These are phyloP conservation scores for Microtus oregoni DNA, from an alignment of 2,113 vertebrate species.

Conservation along the genomic window DNA sequence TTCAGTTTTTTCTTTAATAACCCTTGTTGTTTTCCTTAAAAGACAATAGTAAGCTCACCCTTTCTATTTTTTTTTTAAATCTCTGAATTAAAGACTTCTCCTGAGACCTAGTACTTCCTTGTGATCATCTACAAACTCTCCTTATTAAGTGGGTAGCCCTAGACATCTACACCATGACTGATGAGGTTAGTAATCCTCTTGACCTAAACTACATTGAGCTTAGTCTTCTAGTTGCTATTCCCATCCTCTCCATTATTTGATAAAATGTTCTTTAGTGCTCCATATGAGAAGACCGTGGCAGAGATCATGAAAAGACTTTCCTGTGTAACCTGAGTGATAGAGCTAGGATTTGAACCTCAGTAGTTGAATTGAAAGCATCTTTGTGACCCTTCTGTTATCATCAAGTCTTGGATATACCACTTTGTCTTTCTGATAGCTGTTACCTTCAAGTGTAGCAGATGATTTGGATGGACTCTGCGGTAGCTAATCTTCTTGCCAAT, in stretches of 20 bases:
- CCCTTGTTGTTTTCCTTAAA: constrained; percentile 14
- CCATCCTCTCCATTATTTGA: neutral
- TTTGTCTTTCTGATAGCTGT: neutral
- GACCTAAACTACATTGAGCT: neutral
- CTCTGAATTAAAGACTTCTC: neutral
- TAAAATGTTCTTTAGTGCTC: neutral
- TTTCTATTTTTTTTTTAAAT: neutral
- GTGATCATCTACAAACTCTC: neutral
- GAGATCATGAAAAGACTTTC: neutral
- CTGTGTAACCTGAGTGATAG: neutral
- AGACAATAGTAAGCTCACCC: neutral
- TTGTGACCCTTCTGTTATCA: neutral
- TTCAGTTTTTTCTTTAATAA: neutral
- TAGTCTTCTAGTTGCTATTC: neutral
- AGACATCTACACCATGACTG: neutral
- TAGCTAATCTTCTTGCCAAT: neutral
- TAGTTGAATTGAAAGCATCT: neutral
- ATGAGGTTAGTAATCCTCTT: rapidly evolving
- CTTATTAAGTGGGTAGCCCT: neutral
- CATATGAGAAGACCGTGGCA: neutral
- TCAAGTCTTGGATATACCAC: neutral
- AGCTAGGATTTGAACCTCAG: neutral
- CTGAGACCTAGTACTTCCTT: neutral
- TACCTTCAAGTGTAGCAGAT: neutral
- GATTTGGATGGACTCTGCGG: neutral